Evolutionary conservation across 2,113 vertebrate genomes (phyloP), one percentile per base, ranked within the genome.

Genomic region (Rhinolophus ferrumequinum): DNA sequence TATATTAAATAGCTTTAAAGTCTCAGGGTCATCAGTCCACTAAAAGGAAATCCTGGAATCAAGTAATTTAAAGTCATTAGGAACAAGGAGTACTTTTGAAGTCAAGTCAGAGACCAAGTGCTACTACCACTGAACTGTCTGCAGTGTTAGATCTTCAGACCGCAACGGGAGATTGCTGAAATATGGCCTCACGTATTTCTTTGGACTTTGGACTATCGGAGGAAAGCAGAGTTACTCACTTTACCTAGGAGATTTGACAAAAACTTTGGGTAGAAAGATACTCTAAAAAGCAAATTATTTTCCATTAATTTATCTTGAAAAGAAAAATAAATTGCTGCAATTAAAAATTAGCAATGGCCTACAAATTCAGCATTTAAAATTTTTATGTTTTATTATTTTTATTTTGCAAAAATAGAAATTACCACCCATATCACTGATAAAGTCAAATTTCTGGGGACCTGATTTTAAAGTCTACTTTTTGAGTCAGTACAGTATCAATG

Each of bases 21-120:
- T 81, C 72, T 77, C 84, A 62, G 69, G 88, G 94, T 90, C 93
- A 73, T 69, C 26, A 44, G 2, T 56, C 9, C 30, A 90, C 88
- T 97, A 91, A 97, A 96, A 97, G 76, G 58, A 97, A 97, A 97
- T 96, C 76, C 94, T 95, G 94, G 95, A 97, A 97, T 30, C 21
- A 80, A 95, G 47, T 64, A 91, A 88, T 77, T 83, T 96, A 94
- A 91, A 96, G 80, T 11, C 80, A 92, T 54, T 93, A 50, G 85
- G 76, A 15, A n/a, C 44, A 50, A n/a, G 6, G 64, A 69, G 5
- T 82, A 88, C 33, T 97, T 85, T 89, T 72, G 90, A 3, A 83
- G 30, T 79, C 44, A 93, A 35, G 44, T 73, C 33, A 82, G 89
- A 94, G 70, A 84, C 54, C 88, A 90, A 83, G 22, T 38, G 21